A percentile compares a stretch with the other conserved stretches of the same genome.
Evolutionary conservation across 2,113 vertebrate species (phyloP).

Genomic region (Pollimyrus isidori): DNA sequence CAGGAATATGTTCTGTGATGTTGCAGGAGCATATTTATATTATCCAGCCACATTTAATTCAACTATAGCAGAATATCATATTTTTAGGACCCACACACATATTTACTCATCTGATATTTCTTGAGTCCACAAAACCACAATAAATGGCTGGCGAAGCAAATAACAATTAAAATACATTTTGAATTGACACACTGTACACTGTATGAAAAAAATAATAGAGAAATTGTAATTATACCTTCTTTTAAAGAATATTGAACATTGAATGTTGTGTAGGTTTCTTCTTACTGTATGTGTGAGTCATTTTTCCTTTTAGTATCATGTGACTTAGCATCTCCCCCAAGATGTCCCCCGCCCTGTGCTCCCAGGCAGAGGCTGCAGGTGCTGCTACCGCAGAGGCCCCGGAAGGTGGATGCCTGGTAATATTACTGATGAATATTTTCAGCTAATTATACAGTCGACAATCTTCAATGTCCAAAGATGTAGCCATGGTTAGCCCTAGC

Average conservation of each 20-base stretch:
- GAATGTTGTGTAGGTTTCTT: neutral
- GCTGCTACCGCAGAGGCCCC: neutral
- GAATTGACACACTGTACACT: neutral
- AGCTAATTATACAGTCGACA: neutral
- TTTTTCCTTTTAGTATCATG: neutral
- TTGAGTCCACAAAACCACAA: neutral
- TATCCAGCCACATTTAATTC: conserved; percentile 44
- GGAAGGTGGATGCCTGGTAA: neutral
- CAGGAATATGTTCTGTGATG: conserved; percentile 58
- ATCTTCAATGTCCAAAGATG: neutral
- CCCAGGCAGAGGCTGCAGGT: neutral
- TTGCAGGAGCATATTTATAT: conserved; percentile 45
- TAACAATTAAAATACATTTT: neutral
- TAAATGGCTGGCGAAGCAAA: neutral
- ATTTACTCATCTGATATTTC: neutral
- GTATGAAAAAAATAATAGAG: neutral
- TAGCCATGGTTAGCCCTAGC: neutral
- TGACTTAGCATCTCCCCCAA: neutral
- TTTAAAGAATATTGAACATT: neutral
- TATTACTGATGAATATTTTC: neutral
- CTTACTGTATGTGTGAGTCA: neutral
- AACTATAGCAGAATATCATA: conserved; percentile 43
- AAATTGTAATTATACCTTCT: neutral
- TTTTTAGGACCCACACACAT: conserved; percentile 19
- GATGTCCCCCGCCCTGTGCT: neutral